phyloP scores from a whole-genome alignment of 2,797 vertebrate genomes.

The Taeniopygia guttata region DNA sequence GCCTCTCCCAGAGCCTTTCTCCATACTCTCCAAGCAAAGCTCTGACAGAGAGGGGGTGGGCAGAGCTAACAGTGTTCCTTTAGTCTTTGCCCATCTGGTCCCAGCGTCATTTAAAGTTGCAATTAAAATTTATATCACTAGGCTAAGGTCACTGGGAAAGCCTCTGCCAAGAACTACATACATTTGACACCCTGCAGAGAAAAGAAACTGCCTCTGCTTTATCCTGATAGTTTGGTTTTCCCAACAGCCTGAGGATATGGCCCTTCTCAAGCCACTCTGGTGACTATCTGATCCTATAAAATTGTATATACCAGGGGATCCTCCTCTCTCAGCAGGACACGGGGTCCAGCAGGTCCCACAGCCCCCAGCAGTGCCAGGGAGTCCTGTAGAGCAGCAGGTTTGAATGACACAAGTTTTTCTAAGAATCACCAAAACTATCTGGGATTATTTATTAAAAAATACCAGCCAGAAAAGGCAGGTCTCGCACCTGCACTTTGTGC shows the following conservation, averaged over 20 bases:
- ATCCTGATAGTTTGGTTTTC: background rate
- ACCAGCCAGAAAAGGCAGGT: background rate
- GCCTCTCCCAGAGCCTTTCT: background rate
- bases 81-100: background rate
- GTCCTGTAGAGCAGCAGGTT: background rate
- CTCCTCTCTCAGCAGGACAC: background rate
- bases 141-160: slow-evolving; percentile 38
- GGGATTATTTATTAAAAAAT: background rate
- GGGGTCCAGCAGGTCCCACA: background rate
- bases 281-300: background rate
- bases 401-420: background rate
- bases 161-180: slow-evolving; percentile 23
- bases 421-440: background rate
- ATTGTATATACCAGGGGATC: background rate
- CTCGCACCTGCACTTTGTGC: background rate
- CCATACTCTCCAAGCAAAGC: background rate
- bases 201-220: slow-evolving; percentile 18
- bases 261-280: background rate
- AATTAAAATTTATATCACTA: slow-evolving; percentile 42
- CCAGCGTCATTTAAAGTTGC: background rate
- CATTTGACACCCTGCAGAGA: slow-evolving; percentile 8
- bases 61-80: background rate
- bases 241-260: background rate
- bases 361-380: background rate
- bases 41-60: background rate